phyloP scores from a whole-genome alignment of 2,888 invertebrate species.

The Pegoplata infirma region DNA sequence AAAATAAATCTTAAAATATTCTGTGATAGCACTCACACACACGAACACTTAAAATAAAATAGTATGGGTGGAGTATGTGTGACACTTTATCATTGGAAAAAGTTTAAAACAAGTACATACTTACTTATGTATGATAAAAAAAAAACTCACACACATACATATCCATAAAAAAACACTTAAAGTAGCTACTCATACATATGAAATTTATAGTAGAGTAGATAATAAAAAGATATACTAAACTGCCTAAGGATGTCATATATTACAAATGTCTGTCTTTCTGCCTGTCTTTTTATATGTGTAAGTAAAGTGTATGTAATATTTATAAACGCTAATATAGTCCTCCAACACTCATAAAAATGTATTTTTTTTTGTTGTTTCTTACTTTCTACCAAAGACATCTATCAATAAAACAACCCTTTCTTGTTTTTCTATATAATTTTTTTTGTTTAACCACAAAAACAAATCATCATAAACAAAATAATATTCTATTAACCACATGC shows the following conservation, averaged over 20 bases:
- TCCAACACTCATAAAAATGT: conserved; percentile 5
- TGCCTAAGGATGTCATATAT: conserved; percentile 39
- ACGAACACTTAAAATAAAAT: too few relatives aligned
- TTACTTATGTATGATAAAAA: neutral
- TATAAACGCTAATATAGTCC: neutral
- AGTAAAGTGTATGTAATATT: neutral
- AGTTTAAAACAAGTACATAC: conserved; percentile 27
- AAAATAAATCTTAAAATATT: conserved; percentile 54
- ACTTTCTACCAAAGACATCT: conserved; percentile 42
- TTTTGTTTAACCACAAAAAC: conserved; percentile 52
- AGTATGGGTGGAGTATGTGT: conserved; percentile 16
- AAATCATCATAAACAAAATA: conserved; percentile 63
- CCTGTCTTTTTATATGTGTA: too few relatives aligned
- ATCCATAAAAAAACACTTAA: conserved; percentile 21
- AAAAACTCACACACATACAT: neutral
- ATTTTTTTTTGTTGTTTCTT: conserved; percentile 19
- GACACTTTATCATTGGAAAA: conserved; percentile 54
- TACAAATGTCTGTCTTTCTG: conserved; percentile 17
- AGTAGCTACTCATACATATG: conserved; percentile 40
- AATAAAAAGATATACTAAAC: conserved; percentile 44
- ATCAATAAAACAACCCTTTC: conserved; percentile 65
- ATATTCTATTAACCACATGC: conserved; percentile 66
- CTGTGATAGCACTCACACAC: too few relatives aligned
- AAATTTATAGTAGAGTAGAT: conserved; percentile 53
- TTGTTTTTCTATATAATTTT: neutral